phyloP scores from a whole-genome alignment of 2,797 vertebrate genomes.

The Pithecia hirsuta region DNA sequence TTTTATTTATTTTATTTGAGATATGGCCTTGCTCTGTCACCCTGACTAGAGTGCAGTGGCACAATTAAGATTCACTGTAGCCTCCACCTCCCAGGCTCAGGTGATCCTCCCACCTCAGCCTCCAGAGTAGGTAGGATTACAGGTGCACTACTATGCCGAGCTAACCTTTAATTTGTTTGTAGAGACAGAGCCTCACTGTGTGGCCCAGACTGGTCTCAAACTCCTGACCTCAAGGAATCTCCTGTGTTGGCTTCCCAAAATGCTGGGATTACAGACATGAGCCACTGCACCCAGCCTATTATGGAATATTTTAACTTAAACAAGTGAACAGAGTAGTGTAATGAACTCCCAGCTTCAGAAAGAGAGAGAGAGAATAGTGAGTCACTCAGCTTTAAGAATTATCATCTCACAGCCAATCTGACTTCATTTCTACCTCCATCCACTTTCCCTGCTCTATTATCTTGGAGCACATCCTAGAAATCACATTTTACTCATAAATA shows the following conservation, averaged over 20 bases:
- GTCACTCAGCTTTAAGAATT: background rate
- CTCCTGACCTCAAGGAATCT: background rate
- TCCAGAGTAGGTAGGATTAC: background rate
- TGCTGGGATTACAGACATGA: background rate
- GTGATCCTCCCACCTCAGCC: background rate
- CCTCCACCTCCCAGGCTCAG: background rate
- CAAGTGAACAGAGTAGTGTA: background rate
- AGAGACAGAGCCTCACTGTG: background rate
- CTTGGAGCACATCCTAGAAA: background rate
- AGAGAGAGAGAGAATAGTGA: background rate
- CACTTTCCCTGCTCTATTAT: no score
- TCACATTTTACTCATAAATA: accelerated
- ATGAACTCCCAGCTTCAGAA: background rate
- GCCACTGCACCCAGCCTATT: background rate
- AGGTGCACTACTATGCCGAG: no score
- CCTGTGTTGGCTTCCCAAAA: background rate
- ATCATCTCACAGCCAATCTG: background rate
- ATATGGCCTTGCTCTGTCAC: background rate
- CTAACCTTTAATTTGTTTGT: background rate
- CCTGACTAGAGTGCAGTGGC: background rate
- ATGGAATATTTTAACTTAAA: background rate
- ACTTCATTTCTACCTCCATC: accelerated
- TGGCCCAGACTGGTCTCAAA: background rate
- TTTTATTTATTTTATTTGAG: background rate
- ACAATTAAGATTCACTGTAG: background rate